Conservation (phyloP, 2,113 vertebrate species). For the Psophia crepitans region DNA sequence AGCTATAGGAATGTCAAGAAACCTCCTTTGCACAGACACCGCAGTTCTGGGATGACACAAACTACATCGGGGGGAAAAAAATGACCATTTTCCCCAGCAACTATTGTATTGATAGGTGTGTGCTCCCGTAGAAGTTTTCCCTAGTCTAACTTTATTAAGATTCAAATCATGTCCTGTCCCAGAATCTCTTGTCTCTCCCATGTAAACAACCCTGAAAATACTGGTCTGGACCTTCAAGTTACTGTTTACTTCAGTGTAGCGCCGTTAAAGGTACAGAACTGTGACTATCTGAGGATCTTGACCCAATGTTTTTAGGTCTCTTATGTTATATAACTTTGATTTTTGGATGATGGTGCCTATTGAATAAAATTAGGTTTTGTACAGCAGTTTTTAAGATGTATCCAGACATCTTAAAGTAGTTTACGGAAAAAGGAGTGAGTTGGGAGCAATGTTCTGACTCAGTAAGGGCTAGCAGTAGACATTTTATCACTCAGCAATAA, state of each 20-base stretch:
- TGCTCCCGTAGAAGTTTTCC: not conserved
- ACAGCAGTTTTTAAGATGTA: not conserved
- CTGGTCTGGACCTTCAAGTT: not conserved
- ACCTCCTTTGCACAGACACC: not conserved
- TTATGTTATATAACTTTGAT: not conserved
- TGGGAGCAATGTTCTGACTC: conserved; percentile 18
- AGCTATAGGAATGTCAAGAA: not conserved
- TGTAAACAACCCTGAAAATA: not conserved
- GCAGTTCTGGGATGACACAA: not conserved
- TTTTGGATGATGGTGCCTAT: not conserved
- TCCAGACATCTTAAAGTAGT: not conserved
- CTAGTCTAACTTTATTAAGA: not conserved
- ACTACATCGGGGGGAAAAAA: not conserved
- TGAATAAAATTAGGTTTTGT: not conserved
- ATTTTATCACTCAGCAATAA: conserved; percentile 45
- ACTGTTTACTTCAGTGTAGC: not conserved
- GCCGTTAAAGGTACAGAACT: not conserved
- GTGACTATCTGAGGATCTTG: not conserved
- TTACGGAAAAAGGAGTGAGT: not conserved
- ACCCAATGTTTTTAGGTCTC: not conserved
- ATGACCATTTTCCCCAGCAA: not conserved
- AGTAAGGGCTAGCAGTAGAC: not conserved
- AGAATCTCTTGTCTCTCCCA: not conserved
- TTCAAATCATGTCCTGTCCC: not conserved
- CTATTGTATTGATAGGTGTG: not conserved